Percentiles rank a stretch among this genome's conserved stretches.
Conservation (phyloP, 1,140 invertebrate species). For the Dendroctonus ponderosae region DNA sequence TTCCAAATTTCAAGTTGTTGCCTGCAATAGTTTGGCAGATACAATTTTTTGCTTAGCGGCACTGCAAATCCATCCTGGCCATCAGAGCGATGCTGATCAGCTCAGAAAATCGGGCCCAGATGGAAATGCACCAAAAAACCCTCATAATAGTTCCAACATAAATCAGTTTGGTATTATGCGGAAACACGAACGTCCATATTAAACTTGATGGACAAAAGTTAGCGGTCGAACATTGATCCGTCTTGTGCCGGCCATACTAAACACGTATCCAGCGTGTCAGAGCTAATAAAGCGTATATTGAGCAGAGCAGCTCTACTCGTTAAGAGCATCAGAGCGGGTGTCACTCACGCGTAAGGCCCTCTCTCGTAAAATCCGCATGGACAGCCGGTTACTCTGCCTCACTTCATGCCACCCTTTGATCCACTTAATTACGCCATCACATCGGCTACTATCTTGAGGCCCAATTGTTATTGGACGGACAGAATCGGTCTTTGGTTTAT, state of each 20-base stretch:
- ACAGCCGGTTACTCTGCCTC: conserved; percentile 20
- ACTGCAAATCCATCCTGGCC: no score
- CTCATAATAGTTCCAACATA: conserved; percentile 11
- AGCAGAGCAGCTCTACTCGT: conserved; percentile 23
- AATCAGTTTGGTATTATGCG: conserved; percentile 25
- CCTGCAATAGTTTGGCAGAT: no score
- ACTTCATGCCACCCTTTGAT: conserved; percentile 25
- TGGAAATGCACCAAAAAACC: neutral
- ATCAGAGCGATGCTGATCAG: no score
- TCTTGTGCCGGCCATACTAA: conserved; percentile 24
- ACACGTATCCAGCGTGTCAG: conserved; percentile 24
- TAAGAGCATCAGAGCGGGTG: conserved; percentile 31
- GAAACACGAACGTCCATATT: conserved; percentile 25
- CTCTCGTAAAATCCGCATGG: conserved; percentile 26
- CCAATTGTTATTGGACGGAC: no score
- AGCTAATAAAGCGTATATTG: conserved; percentile 31
- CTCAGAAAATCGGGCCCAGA: no score
- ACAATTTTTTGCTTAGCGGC: no score
- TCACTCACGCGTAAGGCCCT: conserved; percentile 26
- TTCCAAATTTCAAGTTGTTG: no score
- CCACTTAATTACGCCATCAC: conserved; percentile 21
- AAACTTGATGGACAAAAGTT: conserved; percentile 27
- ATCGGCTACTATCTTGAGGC: no score
- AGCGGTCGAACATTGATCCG: conserved; percentile 31
- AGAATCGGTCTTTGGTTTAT: no score